Percentiles rank a stretch among this genome's conserved stretches.
These are phyloP conservation scores for Zonotrichia leucophrys DNA, from an alignment of 2,113 vertebrate species.

Conservation along the genomic window DNA sequence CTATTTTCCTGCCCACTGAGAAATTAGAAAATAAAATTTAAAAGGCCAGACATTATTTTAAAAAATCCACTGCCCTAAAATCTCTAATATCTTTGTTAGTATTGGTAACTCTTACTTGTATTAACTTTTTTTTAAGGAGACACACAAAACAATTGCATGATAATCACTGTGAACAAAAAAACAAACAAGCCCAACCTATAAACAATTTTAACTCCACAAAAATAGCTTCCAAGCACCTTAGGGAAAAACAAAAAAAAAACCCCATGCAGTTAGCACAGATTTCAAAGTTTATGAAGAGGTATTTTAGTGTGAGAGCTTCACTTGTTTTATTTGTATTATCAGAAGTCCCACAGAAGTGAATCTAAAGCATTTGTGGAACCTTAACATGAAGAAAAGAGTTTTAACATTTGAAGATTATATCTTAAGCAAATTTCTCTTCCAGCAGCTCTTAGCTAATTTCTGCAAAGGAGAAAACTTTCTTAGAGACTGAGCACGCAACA, in stretches of 20 bases:
- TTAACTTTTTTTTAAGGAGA: neutral
- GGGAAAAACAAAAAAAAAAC: neutral
- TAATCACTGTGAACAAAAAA: neutral
- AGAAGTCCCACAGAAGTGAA: fast-evolving
- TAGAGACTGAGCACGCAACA: fast-evolving
- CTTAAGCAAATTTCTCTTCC: neutral
- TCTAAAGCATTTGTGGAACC: neutral
- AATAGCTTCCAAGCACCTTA: neutral
- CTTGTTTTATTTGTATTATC: neutral
- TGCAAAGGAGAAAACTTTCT: neutral
- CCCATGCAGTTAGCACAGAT: neutral
- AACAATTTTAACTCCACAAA: neutral
- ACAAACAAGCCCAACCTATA: neutral
- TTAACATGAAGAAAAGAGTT: neutral
- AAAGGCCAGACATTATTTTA: neutral
- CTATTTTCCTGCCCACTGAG: neutral
- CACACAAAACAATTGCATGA: neutral
- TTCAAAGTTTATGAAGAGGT: neutral
- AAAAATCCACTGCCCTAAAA: neutral
- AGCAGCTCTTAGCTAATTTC: neutral
- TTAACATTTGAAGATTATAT: neutral
- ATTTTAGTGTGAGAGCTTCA: neutral
- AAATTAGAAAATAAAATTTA: neutral
- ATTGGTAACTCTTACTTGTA: neutral
- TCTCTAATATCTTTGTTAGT: neutral